phyloP scores from a whole-genome alignment of 2,888 invertebrate species.

The Tenthredo notha region DNA sequence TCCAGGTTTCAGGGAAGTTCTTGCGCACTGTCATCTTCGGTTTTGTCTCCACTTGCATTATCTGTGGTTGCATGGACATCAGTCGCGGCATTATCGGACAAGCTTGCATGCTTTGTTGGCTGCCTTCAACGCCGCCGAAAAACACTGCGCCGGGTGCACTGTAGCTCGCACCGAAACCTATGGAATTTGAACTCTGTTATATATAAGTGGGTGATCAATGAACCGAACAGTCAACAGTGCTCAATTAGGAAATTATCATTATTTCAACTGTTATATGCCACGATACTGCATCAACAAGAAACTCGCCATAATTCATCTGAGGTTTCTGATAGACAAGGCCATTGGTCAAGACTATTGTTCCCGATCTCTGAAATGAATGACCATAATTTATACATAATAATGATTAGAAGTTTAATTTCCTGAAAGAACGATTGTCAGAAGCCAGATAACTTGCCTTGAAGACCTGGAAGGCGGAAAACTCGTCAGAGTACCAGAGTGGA shows the following conservation, averaged over 20 bases:
- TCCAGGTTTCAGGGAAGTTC: slow-evolving; percentile 88
- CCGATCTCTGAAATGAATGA: slow-evolving; percentile 84
- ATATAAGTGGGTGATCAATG: neutral
- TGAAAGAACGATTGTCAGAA: neutral
- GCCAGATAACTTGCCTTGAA: slow-evolving; percentile 79
- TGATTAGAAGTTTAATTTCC: slow-evolving; percentile 9
- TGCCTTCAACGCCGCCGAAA: too few species aligned
- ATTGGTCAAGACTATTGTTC: slow-evolving; percentile 87
- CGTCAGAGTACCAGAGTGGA: slow-evolving; percentile 82
- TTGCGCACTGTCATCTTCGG: slow-evolving; percentile 79
- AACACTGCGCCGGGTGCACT: too few species aligned
- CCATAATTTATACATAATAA: slow-evolving; percentile 13
- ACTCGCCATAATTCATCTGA: slow-evolving; percentile 80
- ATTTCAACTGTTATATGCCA: neutral
- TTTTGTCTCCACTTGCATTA: slow-evolving; percentile 59
- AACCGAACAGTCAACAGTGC: too few species aligned
- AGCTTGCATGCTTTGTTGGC: too few species aligned
- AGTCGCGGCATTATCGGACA: slow-evolving; percentile 67
- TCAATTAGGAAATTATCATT: neutral
- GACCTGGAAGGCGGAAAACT: slow-evolving; percentile 82
- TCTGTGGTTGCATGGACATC: slow-evolving; percentile 70
- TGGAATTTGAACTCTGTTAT: slow-evolving; percentile 56
- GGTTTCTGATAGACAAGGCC: slow-evolving; percentile 83
- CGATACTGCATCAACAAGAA: neutral
- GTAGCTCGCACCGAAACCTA: slow-evolving; percentile 66